Conservation (phyloP, 2,113 vertebrate genomes). For the Melanostigma gelatinosum region DNA sequence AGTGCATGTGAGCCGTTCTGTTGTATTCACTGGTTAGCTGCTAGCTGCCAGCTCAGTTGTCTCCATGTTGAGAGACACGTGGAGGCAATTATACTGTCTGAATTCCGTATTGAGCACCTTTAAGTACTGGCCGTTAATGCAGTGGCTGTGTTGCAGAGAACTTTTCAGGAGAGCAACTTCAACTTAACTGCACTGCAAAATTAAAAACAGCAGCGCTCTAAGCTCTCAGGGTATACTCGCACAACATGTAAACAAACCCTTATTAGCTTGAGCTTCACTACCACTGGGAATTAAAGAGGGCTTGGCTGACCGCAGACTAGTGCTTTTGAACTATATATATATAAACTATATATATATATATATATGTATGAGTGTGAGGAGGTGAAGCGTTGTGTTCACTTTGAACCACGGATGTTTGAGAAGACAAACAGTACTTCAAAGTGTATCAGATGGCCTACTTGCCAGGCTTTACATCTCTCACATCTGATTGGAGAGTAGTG, state of each 20-base stretch:
- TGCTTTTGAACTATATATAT: constrained; percentile 38
- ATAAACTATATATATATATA: neutral
- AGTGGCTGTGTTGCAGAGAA: neutral
- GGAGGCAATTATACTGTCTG: neutral
- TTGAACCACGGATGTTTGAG: neutral
- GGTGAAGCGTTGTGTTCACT: constrained; percentile 16
- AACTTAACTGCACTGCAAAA: neutral
- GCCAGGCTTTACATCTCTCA: constrained; percentile 1
- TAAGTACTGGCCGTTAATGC: neutral
- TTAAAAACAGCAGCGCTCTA: neutral
- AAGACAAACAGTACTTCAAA: constrained; percentile 38
- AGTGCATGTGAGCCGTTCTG: neutral
- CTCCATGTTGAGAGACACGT: neutral
- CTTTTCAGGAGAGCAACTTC: neutral
- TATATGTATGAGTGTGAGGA: constrained; percentile 1
- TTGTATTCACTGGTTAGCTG: neutral
- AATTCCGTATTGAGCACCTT: neutral
- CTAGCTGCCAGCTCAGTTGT: neutral
- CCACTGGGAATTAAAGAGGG: constrained; percentile 21
- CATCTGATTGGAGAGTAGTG: constrained; percentile 15
- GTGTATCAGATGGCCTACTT: constrained; percentile 4
- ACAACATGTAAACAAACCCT: constrained; percentile 29
- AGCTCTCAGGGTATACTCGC: constrained; percentile 3
- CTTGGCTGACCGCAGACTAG: constrained; percentile 14
- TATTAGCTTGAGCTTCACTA: constrained; percentile 25